These are phyloP conservation scores for Aythya baeri DNA, from an alignment of 2,113 vertebrate species.

Conservation along the genomic window DNA sequence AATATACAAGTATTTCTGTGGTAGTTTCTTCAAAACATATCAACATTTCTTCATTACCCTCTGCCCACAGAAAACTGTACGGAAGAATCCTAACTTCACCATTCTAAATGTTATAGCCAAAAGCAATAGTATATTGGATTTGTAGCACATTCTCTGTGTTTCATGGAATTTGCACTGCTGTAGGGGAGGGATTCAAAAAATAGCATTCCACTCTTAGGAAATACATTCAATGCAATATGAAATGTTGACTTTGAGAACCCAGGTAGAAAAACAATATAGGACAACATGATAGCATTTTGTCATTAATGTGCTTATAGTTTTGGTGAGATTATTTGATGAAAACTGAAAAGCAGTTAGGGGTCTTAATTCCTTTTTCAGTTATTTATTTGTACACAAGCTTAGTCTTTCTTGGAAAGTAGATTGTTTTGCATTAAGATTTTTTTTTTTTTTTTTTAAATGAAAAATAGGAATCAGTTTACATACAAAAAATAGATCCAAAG, in stretches of 20 bases:
- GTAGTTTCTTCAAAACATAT: background rate
- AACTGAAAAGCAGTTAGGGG: background rate
- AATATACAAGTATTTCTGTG: background rate
- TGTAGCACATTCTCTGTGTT: background rate
- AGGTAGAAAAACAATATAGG: background rate
- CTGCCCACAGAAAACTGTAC: background rate
- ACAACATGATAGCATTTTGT: background rate
- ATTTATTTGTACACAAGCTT: background rate
- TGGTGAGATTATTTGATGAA: background rate
- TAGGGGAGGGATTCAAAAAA: background rate
- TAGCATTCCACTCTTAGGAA: background rate
- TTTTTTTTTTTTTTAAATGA: background rate
- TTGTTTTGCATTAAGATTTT: background rate
- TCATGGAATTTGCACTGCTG: background rate
- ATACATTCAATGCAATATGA: background rate
- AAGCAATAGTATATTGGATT: background rate
- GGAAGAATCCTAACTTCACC: background rate
- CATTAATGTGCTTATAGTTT: background rate
- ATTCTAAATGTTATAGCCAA: background rate
- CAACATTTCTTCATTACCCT: background rate
- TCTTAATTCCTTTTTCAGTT: background rate
- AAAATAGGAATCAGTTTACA: background rate
- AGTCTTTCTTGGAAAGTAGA: background rate
- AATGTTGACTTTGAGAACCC: background rate
- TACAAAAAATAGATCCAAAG: background rate